Evolutionary conservation across 2,113 vertebrate genomes (phyloP), one percentile per base, ranked within the genome.

Genomic region (Clarias gariepinus): DNA sequence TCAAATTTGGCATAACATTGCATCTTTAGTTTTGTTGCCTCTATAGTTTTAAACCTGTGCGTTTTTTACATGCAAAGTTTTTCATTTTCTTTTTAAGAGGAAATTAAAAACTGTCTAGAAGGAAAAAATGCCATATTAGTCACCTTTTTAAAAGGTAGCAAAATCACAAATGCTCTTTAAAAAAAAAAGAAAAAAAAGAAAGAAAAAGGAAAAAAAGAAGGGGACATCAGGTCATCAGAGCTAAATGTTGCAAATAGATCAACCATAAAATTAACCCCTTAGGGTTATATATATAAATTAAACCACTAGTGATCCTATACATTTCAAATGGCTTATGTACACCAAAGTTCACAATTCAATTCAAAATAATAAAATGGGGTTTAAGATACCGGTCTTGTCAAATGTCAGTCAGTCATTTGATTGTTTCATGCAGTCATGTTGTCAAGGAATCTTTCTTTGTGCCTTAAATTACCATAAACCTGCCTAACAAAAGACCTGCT

Each of bases 401-500:
- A 73, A 41, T 12, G 55, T 58, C 53, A 30, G 66, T 60, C 8
- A n/a, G 53, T 55, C 28, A 10, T 53, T 28, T 30, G 28, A 66
- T 28, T 63, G 58, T 85, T 73, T 52, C 47, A 21, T 78, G 71
- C 71, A 64, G 23, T 77, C 73, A 76, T 63, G n/a, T 25, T 71
- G 78, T 71, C 64, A 58, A 73, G 71, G 33, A 60, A 86, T 64
- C 23, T 74, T 64, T 77, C 4, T 77, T 81, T 53, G 83, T 86
- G 74, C 53, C n/a, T 66, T 68, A 11, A 81, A 47, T 82, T n/a
- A 58, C 57, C 66, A 36, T 76, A n/a, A 33, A 76, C 47, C 60
- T 82, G 80, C 80, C 86, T 84, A 52, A 73, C 28, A 23, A 30
- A 58, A 80, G 57, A 52, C 36, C 2, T 57, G 74, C 88, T 87